phyloP scores from a whole-genome alignment of 2,797 vertebrate species.

The Calcarius lapponicus region DNA sequence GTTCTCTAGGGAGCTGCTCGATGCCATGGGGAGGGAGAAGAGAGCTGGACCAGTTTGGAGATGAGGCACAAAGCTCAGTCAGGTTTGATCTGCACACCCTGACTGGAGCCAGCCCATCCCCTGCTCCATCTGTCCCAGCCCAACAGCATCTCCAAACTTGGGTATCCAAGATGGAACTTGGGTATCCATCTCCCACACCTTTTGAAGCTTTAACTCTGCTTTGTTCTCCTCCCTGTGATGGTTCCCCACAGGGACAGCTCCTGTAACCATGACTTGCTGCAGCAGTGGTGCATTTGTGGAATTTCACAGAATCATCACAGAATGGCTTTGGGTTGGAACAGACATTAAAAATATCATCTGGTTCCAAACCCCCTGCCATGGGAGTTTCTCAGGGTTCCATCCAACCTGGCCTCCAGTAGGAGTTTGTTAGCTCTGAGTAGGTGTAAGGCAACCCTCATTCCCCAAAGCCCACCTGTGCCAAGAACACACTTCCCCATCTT shows the following conservation, averaged over 20 bases:
- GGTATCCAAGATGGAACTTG: too few relatives aligned
- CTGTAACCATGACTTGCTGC: neutral
- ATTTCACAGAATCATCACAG: neutral
- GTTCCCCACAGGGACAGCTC: neutral
- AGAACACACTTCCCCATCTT: neutral
- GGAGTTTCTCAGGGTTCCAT: neutral
- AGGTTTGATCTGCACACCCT: neutral
- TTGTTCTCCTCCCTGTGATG: neutral
- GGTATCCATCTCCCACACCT: neutral
- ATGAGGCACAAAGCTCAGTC: neutral
- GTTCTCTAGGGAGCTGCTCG: neutral
- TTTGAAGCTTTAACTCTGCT: neutral
- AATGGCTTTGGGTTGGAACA: fast-evolving
- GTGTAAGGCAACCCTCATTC: neutral
- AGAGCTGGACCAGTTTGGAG: neutral
- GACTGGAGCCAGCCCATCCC: neutral
- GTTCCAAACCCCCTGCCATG: neutral
- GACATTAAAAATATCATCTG: neutral
- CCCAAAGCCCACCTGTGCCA: neutral
- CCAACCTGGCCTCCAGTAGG: neutral
- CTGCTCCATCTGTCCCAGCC: neutral
- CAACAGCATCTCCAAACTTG: neutral
- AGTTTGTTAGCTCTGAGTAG: neutral
- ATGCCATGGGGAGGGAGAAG: neutral
- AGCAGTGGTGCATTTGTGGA: neutral